Conservation (phyloP, 1,140 invertebrate species). For the Penaeus indicus region DNA sequence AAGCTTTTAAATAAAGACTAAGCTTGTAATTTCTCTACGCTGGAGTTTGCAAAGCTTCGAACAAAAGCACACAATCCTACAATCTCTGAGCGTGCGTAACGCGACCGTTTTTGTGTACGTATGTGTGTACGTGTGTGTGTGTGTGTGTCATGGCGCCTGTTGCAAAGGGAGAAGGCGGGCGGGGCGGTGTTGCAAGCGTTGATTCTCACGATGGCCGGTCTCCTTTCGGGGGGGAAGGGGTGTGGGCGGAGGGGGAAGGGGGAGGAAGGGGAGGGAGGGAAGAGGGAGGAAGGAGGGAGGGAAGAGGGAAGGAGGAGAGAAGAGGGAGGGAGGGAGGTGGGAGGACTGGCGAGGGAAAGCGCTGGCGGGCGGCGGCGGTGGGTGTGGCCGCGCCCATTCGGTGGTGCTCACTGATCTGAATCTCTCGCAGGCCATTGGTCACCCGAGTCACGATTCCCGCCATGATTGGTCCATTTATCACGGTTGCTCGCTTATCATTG, state of each 20-base stretch:
- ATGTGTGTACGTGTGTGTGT: not conserved
- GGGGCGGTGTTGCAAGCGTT: too few relatives aligned
- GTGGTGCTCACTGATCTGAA: constrained; percentile 24
- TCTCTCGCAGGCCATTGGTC: constrained; percentile 25
- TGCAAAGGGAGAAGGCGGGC: too few relatives aligned
- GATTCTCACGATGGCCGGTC: too few relatives aligned
- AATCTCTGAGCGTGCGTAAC: not conserved
- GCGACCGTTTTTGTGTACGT: not conserved
- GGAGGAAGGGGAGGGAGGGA: not conserved
- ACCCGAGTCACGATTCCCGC: constrained; percentile 35
- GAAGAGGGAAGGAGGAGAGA: not conserved
- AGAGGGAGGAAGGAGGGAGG: too few relatives aligned
- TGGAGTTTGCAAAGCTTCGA: too few relatives aligned
- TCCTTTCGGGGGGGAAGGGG: not conserved
- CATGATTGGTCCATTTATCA: constrained; percentile 49
- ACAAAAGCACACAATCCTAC: too few relatives aligned
- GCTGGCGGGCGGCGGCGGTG: not conserved
- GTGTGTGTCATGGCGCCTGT: too few relatives aligned
- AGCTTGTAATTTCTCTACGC: too few relatives aligned
- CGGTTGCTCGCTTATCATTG: constrained; percentile 45
- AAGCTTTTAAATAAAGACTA: too few relatives aligned
- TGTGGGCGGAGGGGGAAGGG: not conserved
- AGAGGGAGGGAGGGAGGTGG: not conserved
- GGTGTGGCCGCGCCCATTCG: constrained; percentile 28
- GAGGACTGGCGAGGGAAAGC: not conserved